phyloP scores from a whole-genome alignment of 2,797 vertebrate species.

The Rachycentron canadum region DNA sequence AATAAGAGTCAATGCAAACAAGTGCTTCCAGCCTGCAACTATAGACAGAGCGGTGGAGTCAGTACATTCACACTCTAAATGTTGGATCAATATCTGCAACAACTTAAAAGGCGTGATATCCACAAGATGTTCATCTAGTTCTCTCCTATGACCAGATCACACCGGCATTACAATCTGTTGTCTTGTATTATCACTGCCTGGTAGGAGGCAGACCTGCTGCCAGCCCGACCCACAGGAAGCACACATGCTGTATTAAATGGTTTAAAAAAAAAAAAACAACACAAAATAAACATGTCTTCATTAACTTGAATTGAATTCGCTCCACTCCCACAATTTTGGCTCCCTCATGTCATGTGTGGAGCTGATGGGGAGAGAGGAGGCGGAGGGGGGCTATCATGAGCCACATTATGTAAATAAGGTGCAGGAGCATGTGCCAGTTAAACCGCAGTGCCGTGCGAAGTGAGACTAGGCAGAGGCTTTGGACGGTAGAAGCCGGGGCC shows the following conservation, averaged over 20 bases:
- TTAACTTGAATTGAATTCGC: constrained; percentile 13
- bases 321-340: neutral
- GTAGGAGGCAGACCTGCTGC: constrained; percentile 43
- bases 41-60: neutral
- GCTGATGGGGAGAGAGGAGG: constrained; percentile 25
- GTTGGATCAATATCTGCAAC: constrained; percentile 48
- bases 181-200: constrained; percentile 42
- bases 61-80: constrained; percentile 28
- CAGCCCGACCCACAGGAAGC: constrained; percentile 36
- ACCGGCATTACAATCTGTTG: constrained; percentile 53
- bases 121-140: constrained; percentile 55
- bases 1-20: neutral
- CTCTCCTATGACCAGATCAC: constrained; percentile 44
- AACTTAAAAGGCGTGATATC: constrained; percentile 60
- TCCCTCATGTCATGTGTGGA: constrained; percentile 41
- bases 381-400: constrained; percentile 48
- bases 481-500: constrained; percentile 71
- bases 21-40: neutral
- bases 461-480: constrained; percentile 59
- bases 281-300: neutral
- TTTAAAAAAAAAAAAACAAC: neutral
- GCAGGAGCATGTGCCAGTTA: constrained; percentile 81
- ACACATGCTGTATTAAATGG: constrained; percentile 10
- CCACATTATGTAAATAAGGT: constrained; percentile 84
- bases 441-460: constrained; percentile 83